phyloP scores from a whole-genome alignment of 2,888 invertebrate genomes.

The Ommatoiulus sabulosus region DNA sequence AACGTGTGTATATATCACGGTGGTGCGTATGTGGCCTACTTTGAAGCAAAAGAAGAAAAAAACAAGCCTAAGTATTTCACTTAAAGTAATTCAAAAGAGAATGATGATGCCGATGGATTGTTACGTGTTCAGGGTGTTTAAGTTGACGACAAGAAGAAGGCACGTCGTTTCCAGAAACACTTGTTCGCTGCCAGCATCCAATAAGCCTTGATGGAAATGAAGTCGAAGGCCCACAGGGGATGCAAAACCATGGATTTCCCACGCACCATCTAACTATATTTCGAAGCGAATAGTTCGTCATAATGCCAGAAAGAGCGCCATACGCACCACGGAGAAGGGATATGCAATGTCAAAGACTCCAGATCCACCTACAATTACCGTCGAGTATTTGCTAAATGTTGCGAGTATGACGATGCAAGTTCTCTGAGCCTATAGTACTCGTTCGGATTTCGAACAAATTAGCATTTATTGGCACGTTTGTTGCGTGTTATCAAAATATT shows the following conservation, averaged over 20 bases:
- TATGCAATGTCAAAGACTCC: neutral
- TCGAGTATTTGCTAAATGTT: no score
- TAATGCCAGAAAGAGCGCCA: neutral
- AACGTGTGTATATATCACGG: neutral
- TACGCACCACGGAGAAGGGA: neutral
- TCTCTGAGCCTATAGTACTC: no score
- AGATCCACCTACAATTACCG: no score
- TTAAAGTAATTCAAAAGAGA: slow-evolving; percentile 21
- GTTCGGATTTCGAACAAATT: no score
- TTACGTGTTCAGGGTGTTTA: slow-evolving; percentile 13
- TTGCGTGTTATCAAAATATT: no score
- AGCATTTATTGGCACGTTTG: no score
- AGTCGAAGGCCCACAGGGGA: neutral
- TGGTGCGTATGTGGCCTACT: neutral
- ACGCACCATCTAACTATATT: neutral
- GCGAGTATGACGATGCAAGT: no score
- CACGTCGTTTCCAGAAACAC: neutral
- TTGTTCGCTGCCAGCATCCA: neutral
- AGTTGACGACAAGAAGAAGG: neutral
- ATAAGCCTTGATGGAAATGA: slow-evolving; percentile 14
- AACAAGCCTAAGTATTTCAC: slow-evolving; percentile 8
- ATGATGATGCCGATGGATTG: slow-evolving; percentile 17
- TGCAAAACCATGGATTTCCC: neutral
- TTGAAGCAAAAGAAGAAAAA: neutral
- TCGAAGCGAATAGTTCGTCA: neutral